Conservation (phyloP, 2,888 invertebrate genomes). For the Tetropium fuscum region DNA sequence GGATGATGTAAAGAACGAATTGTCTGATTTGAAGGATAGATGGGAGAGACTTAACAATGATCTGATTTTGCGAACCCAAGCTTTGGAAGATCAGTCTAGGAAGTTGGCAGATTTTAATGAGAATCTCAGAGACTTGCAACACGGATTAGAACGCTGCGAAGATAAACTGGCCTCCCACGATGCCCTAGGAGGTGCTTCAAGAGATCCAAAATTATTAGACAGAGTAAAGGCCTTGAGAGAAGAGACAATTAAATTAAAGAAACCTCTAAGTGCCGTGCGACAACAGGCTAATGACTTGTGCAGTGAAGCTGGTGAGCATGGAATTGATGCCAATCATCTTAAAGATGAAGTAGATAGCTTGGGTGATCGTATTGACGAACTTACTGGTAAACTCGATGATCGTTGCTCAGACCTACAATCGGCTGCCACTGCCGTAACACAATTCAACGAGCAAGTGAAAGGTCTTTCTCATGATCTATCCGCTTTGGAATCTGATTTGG, state of each 20-base stretch:
- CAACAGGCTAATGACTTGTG: conserved; percentile 82
- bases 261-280: conserved; percentile 72
- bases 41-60: conserved; percentile 94
- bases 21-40: conserved; percentile 84
- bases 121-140: conserved; percentile 85
- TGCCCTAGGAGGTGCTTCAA: conserved; percentile 78
- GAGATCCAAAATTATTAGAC: conserved; percentile 86
- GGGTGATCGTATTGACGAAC: conserved; percentile 80
- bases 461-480: conserved; percentile 80
- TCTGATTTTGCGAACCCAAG: conserved; percentile 80
- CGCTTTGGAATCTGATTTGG: conserved; percentile 85
- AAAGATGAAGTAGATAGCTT: conserved; percentile 83
- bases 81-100: conserved; percentile 85
- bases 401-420: conserved; percentile 84
- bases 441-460: conserved; percentile 91
- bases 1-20: conserved; percentile 86
- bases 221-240: conserved; percentile 86
- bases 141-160: conserved; percentile 88
- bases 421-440: conserved; percentile 87
- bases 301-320: conserved; percentile 80
- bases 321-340: conserved; percentile 81
- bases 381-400: conserved; percentile 82
- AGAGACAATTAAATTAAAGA: conserved; percentile 82
- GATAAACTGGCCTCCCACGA: conserved; percentile 84
- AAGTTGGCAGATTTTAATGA: conserved; percentile 88